Percentiles rank a stretch among this genome's conserved stretches.
These are phyloP conservation scores for Aelia acuminata DNA, from an alignment of 2,888 invertebrate species.

Conservation along the genomic window DNA sequence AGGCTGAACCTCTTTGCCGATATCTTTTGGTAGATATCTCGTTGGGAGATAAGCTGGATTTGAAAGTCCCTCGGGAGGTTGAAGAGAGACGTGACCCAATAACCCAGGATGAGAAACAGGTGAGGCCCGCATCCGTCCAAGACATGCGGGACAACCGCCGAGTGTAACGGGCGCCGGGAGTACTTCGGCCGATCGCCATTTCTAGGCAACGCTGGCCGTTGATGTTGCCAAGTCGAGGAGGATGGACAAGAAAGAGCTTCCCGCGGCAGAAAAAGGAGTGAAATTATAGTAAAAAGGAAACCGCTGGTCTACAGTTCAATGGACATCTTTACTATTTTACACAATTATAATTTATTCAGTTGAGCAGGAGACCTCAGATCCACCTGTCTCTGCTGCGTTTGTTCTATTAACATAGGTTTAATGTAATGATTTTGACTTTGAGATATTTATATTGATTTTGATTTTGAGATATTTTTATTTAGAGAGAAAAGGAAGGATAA, in stretches of 20 bases:
- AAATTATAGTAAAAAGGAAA: not conserved
- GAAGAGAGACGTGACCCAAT: constrained; percentile 52
- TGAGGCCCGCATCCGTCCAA: constrained; percentile 58
- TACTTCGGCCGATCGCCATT: not conserved
- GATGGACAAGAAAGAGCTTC: not conserved
- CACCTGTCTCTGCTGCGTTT: too few species aligned
- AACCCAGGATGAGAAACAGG: constrained; percentile 56
- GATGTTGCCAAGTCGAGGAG: not conserved
- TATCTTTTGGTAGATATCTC: constrained; percentile 51
- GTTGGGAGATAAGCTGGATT: constrained; percentile 52
- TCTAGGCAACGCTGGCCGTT: not conserved
- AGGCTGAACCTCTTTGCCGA: constrained; percentile 40
- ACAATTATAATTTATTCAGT: too few species aligned
- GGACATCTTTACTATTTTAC: too few species aligned
- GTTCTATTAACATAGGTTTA: too few species aligned
- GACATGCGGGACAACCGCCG: constrained; percentile 54
- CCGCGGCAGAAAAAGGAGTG: not conserved
- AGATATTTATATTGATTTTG: too few species aligned
- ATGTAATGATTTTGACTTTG: too few species aligned
- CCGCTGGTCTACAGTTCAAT: not conserved
- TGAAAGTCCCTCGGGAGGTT: constrained; percentile 52
- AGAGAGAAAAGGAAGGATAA: too few species aligned
- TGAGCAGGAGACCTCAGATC: too few species aligned
- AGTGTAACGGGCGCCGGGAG: constrained; percentile 39
- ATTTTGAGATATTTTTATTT: too few species aligned